Percentiles rank a stretch among this genome's conserved stretches.
Conservation (phyloP, 2,797 vertebrate genomes). For the Urophycis tenuis region DNA sequence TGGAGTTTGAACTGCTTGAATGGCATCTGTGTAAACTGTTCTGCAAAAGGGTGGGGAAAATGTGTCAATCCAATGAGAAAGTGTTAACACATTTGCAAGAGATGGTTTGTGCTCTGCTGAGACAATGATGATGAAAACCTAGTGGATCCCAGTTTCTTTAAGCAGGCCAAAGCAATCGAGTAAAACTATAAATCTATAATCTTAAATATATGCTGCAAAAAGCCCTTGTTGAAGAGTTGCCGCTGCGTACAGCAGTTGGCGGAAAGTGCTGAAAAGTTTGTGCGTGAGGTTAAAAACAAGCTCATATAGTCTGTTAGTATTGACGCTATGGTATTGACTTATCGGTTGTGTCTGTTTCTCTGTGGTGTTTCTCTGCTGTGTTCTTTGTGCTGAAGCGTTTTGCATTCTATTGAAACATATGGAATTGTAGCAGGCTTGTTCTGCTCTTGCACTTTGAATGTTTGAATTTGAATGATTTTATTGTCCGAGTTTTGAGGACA, state of each 20-base stretch:
- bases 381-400: neutral
- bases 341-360: neutral
- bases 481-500: neutral
- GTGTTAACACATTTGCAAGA: too few species aligned
- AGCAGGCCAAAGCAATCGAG: too few species aligned
- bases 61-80: too few species aligned
- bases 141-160: too few species aligned
- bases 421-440: neutral
- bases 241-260: neutral
- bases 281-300: slow-evolving; percentile 1
- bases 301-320: neutral
- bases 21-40: too few species aligned
- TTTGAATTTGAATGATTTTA: neutral
- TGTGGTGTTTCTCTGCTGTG: neutral
- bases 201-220: neutral
- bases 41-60: too few species aligned
- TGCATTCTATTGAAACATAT: neutral
- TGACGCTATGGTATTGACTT: neutral
- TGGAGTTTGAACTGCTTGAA: too few species aligned
- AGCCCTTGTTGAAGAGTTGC: neutral
- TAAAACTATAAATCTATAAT: too few species aligned
- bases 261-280: slow-evolving; percentile 6
- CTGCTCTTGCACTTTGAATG: neutral
- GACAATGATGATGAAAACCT: too few species aligned
- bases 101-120: too few species aligned